Evolutionary conservation across 1,140 invertebrate genomes (phyloP).

Genomic region (Ceratosolen fusciceps): DNA sequence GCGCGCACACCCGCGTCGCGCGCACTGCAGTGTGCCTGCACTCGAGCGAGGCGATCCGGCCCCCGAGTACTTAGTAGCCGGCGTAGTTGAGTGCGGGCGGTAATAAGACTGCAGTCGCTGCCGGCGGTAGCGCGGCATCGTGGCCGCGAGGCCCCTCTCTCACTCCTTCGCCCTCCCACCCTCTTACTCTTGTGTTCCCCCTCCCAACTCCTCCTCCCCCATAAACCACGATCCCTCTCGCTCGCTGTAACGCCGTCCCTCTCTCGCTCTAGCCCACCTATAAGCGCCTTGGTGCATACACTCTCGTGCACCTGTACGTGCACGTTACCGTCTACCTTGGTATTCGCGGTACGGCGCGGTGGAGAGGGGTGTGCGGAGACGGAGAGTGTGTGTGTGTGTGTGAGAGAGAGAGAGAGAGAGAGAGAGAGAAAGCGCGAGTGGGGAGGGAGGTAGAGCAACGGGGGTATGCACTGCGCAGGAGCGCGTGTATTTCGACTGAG

Average conservation of each 20-base stretch:
- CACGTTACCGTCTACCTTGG: not conserved
- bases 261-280: too few species aligned
- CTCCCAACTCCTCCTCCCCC: not conserved
- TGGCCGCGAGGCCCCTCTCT: conserved; percentile 45
- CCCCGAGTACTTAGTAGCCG: conserved; percentile 48
- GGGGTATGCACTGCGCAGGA: too few species aligned
- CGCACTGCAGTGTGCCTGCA: conserved; percentile 6
- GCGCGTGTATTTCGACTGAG: too few species aligned
- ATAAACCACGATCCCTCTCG: too few species aligned
- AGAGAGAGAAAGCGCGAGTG: not conserved
- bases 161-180: conserved; percentile 17
- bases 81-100: conserved; percentile 55
- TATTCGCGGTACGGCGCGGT: too few species aligned
- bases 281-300: too few species aligned
- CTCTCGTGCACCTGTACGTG: not conserved
- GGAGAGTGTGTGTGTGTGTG: not conserved
- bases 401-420: not conserved
- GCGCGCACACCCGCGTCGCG: not conserved
- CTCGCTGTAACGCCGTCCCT: too few species aligned
- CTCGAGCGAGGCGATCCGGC: conserved; percentile 20
- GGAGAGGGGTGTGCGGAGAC: not conserved
- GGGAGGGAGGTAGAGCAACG: too few species aligned
- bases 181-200: not conserved
- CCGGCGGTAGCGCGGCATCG: conserved; percentile 22
- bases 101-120: conserved; percentile 49